A percentile compares a stretch with the other conserved stretches of the same genome.
phyloP scores from a whole-genome alignment of 2,888 invertebrate genomes.

The Digitonthophagus gazella region DNA sequence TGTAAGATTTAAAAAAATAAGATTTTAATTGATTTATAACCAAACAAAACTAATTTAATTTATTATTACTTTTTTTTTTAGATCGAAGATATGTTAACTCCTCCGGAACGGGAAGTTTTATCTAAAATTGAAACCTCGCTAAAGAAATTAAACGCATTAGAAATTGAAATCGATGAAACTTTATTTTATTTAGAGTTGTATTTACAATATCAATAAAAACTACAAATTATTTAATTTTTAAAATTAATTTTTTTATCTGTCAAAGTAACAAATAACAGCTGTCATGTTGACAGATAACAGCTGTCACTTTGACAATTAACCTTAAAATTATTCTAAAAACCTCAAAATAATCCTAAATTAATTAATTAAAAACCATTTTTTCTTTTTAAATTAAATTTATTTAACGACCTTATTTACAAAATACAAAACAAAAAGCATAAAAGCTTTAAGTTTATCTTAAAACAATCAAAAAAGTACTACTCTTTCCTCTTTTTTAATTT shows the following conservation, averaged over 20 bases:
- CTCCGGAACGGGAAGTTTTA: constrained; percentile 76
- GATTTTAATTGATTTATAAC: background rate
- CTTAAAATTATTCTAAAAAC: background rate
- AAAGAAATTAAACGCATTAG: constrained; percentile 73
- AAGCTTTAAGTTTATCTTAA: background rate
- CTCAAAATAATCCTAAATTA: background rate
- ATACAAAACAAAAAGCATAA: constrained; percentile 5
- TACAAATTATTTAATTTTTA: background rate
- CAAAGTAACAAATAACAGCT: background rate
- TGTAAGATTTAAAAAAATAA: constrained; percentile 51
- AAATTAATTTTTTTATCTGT: background rate
- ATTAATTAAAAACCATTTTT: background rate
- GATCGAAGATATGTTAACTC: constrained; percentile 85
- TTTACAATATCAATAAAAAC: constrained; percentile 23
- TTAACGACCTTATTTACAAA: constrained; percentile 3
- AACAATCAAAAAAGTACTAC: constrained; percentile 9
- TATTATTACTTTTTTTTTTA: no score
- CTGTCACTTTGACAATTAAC: no score
- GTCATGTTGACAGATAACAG: no score
- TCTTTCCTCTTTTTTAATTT: constrained; percentile 37
- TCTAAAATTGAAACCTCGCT: constrained; percentile 71
- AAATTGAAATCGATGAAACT: constrained; percentile 78
- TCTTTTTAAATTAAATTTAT: constrained; percentile 10
- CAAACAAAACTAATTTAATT: constrained; percentile 32
- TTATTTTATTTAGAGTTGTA: constrained; percentile 23